Evolutionary conservation across 2,888 invertebrate genomes (phyloP).

Genomic region (Limnephilus auricula): DNA sequence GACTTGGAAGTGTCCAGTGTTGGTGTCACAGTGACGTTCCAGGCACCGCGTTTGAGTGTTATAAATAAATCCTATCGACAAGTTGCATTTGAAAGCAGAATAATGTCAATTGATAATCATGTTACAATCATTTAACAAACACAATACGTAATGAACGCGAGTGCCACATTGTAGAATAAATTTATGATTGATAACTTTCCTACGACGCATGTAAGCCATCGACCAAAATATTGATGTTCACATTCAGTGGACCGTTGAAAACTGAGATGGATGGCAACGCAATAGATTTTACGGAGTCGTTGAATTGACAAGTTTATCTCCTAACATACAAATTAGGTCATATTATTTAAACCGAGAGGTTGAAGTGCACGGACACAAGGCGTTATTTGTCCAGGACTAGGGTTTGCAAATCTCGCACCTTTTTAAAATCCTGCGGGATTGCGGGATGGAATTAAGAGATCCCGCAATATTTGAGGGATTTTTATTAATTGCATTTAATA

Average conservation of each 20-base stretch:
- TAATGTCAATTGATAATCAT: neutral
- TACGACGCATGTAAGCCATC: neutral
- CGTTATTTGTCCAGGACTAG: neutral
- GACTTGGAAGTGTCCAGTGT: too few species aligned
- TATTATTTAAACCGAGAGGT: neutral
- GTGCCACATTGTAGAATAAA: neutral
- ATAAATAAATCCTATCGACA: neutral
- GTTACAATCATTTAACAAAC: neutral
- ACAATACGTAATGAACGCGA: neutral
- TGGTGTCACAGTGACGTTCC: too few species aligned
- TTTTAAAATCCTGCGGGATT: too few species aligned
- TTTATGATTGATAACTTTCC: neutral
- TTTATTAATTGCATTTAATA: too few species aligned
- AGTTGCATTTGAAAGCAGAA: neutral
- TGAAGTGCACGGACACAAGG: neutral
- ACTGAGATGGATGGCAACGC: constrained; percentile 14
- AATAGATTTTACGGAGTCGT: constrained; percentile 19
- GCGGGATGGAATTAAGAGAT: too few species aligned
- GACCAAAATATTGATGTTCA: constrained; percentile 22
- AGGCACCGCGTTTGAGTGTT: too few species aligned
- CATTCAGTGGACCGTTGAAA: neutral
- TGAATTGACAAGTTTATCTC: neutral
- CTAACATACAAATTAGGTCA: constrained; percentile 2
- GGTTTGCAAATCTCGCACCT: too few species aligned
- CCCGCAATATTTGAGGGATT: too few species aligned